Base-by-base conservation (phyloP, 2,113 vertebrate species). In the Donacobius atricapilla region DNA sequence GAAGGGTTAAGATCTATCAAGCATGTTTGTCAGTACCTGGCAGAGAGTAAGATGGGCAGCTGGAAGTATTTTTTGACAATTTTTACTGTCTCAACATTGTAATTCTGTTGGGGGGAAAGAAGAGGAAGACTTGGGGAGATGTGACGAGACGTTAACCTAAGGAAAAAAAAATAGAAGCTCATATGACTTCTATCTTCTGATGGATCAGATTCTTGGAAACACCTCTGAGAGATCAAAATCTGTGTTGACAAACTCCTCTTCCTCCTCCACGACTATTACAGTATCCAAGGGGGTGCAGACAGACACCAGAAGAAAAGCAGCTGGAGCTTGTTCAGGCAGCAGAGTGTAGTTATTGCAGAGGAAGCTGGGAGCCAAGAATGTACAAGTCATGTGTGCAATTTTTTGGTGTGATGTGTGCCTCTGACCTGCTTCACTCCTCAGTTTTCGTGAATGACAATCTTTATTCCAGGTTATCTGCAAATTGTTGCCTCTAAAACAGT, bases 181-280 rank as follows among this genome's bases (percentile, higher is more conserved):
- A 25, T 78, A 81, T 90, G 82, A 81, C 40, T 94, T 66, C 31
- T 83, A 15, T 83, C 90, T 95, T 63, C 56, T 37, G 23, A 37
- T 93, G 80, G 76, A 88, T 92, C 53, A 30, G 72, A 71, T 87
- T 94, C 96, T 91, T 96, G 94, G 97, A 97, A 96, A n/a, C 60
- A 95, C 93, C 95, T 97, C 94, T 92, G 58, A 94, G 94, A 96
- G 93, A 94, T 92, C 81, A 65, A 44, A 97, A 94, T 97, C 96
- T 65, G 27, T 93, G 85, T 91, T 93, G 85, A 90, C 7, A 15
- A 95, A 86, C 93, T 92, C 73, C 79, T 96, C 80, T 88, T 95
- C 88, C 88, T 96, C 86, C 93, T 91, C 96, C 94, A 90, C 63
- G 90, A 61, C n/a, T 71, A 28, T 81, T 64, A n/a, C 18, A 71